These are phyloP conservation scores for Caiman crocodilus DNA, from an alignment of 2,797 vertebrate genomes.

Conservation along the genomic window DNA sequence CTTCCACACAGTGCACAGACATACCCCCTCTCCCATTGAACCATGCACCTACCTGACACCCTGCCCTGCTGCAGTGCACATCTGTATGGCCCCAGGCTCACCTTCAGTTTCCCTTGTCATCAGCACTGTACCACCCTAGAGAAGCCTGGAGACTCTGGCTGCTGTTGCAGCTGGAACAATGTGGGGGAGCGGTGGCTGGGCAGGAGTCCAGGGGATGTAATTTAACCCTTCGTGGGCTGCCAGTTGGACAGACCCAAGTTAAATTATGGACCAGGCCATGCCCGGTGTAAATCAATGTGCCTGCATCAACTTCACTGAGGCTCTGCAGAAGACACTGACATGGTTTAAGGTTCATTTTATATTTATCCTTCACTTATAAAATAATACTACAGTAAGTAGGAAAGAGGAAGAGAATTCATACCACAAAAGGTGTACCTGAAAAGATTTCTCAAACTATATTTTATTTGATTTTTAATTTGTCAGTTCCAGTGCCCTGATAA, in stretches of 20 bases:
- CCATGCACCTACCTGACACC: no score
- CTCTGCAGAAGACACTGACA: neutral
- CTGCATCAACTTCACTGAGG: neutral
- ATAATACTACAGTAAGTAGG: neutral
- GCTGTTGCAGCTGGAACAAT: no score
- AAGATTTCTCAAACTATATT: neutral
- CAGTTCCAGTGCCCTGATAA: neutral
- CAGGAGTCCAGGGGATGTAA: no score
- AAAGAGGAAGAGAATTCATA: neutral
- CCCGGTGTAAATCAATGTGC: neutral
- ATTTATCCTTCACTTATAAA: neutral
- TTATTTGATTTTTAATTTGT: neutral
- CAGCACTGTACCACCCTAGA: no score
- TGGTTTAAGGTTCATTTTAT: neutral
- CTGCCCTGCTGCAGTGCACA: no score
- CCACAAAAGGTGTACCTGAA: neutral
- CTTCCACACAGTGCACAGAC: no score
- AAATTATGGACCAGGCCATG: neutral
- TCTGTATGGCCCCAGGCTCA: no score
- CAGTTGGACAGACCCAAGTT: neutral
- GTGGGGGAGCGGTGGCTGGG: no score
- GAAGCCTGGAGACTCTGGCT: no score
- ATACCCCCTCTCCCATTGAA: no score
- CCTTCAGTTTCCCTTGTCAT: no score
- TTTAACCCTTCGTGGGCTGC: no score